Conservation (phyloP, 2,888 invertebrate genomes). For the Spilosoma lubricipeda region DNA sequence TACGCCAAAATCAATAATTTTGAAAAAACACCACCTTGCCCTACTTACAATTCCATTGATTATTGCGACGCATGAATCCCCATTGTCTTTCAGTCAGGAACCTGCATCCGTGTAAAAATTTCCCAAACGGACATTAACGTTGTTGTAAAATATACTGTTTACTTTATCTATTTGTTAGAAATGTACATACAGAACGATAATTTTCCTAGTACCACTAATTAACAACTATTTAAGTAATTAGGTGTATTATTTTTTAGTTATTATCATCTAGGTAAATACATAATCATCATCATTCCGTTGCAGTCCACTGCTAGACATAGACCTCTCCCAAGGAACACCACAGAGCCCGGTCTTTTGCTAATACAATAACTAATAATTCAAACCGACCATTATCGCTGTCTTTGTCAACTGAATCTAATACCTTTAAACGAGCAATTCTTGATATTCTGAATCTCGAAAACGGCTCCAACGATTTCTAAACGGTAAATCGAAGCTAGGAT, state of each 20-base stretch:
- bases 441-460: no score
- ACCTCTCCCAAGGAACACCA: no score
- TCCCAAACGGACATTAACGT: background rate
- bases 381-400: no score
- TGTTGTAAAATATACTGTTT: background rate
- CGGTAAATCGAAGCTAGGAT: no score
- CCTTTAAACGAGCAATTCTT: no score
- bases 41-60: background rate
- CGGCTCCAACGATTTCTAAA: no score
- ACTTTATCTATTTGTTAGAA: background rate
- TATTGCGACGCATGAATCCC: background rate
- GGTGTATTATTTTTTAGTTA: no score
- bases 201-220: background rate
- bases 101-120: background rate
- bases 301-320: no score
- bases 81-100: background rate
- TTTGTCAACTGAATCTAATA: no score
- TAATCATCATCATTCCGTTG: no score
- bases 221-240: background rate
- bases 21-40: background rate
- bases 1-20: conserved; percentile 42
- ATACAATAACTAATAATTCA: background rate
- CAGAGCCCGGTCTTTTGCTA: no score
- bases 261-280: no score
- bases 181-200: background rate